These are phyloP conservation scores for Oreotrochilus melanogaster DNA, from an alignment of 2,113 vertebrate species.

Conservation along the genomic window DNA sequence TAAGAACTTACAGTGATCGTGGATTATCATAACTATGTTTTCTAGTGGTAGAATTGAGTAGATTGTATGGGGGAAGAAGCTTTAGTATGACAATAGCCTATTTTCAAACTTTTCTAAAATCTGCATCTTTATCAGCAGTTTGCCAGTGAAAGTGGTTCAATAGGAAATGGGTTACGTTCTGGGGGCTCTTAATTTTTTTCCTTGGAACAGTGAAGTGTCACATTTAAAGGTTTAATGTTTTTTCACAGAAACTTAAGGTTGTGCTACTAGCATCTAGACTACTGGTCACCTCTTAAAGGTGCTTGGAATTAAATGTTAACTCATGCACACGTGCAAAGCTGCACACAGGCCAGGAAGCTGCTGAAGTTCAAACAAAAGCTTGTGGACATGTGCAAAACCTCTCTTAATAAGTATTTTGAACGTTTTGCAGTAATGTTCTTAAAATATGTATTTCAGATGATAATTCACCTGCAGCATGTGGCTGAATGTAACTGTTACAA, in stretches of 20 bases:
- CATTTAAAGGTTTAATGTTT: not conserved
- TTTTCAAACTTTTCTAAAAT: not conserved
- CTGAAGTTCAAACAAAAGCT: not conserved
- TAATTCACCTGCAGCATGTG: not conserved
- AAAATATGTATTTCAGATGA: not conserved
- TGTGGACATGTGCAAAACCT: not conserved
- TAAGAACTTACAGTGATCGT: fast-evolving
- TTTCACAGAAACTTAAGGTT: not conserved
- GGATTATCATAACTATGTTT: not conserved
- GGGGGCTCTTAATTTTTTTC: not conserved
- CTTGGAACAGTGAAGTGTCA: not conserved
- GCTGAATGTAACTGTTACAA: not conserved
- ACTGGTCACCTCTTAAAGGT: not conserved
- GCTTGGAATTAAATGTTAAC: not conserved
- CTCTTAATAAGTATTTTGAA: not conserved
- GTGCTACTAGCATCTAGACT: not conserved
- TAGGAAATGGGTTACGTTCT: not conserved
- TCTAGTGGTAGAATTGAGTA: not conserved
- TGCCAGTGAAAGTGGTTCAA: not conserved
- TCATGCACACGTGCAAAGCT: not conserved
- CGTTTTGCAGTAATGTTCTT: not conserved
- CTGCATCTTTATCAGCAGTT: fast-evolving
- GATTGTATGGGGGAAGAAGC: not conserved
- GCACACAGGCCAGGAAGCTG: not conserved
- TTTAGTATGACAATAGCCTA: not conserved